Conservation (phyloP, 2,113 vertebrate species). For the Eupsittula cactorum region DNA sequence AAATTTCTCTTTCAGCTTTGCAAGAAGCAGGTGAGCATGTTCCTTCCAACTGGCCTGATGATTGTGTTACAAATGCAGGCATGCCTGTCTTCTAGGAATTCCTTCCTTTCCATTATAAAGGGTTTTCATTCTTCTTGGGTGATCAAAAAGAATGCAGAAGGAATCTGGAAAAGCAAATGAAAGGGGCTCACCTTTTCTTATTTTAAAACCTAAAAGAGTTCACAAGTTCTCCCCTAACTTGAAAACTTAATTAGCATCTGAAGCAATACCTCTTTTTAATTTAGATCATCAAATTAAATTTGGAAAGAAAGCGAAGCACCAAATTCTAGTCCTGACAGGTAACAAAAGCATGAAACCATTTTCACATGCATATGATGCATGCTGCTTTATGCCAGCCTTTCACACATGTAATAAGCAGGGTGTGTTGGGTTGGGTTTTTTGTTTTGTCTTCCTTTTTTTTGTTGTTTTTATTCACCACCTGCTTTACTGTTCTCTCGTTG, state of each 20-base stretch:
- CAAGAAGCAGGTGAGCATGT: neutral
- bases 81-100: constrained; percentile 43
- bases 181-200: neutral
- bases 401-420: neutral
- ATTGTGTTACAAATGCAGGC: constrained; percentile 20
- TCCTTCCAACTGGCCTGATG: neutral
- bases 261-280: constrained; percentile 40
- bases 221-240: neutral
- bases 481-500: neutral
- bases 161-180: constrained; percentile 33
- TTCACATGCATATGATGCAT: neutral
- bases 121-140: constrained; percentile 39
- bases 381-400: neutral
- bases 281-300: constrained; percentile 12
- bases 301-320: neutral
- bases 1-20: neutral
- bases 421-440: neutral
- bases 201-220: neutral
- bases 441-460: neutral
- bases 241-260: constrained; percentile 27
- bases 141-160: constrained; percentile 57
- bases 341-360: neutral
- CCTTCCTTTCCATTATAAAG: neutral
- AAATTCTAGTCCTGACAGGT: constrained; percentile 39
- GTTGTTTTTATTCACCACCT: neutral